Conservation (phyloP, 2,888 invertebrate genomes). For the Omphaloscelis lunosa region DNA sequence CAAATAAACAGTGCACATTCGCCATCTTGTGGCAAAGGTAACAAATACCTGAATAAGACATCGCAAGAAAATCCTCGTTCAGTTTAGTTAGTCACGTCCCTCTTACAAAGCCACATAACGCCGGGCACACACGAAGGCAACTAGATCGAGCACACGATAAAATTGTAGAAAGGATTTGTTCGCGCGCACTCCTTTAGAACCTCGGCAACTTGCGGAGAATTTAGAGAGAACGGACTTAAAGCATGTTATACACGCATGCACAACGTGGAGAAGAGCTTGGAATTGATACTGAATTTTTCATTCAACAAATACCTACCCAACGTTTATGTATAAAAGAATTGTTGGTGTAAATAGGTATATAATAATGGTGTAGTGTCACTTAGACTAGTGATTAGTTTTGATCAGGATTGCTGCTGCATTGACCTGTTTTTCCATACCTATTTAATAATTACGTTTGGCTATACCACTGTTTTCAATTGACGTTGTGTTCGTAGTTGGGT, state of each 20-base stretch:
- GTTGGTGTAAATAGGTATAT: no score
- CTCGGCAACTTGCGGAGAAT: slow-evolving; percentile 55
- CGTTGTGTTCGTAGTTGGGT: not conserved
- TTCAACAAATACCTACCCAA: not conserved
- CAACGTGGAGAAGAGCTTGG: slow-evolving; percentile 1
- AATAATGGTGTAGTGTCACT: not conserved
- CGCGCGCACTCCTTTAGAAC: slow-evolving; percentile 56
- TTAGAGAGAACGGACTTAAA: slow-evolving; percentile 52
- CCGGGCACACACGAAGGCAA: slow-evolving; percentile 43
- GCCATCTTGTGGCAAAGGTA: slow-evolving; percentile 12
- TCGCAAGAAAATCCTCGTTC: slow-evolving; percentile 42
- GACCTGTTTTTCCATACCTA: not conserved
- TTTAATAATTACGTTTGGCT: no score
- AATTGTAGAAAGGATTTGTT: slow-evolving; percentile 64
- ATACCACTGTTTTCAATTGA: not conserved
- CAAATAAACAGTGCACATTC: slow-evolving; percentile 31
- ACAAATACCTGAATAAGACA: slow-evolving; percentile 59
- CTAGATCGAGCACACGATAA: slow-evolving; percentile 61
- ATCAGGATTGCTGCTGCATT: not conserved
- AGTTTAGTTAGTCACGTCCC: slow-evolving; percentile 58
- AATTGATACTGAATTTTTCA: slow-evolving; percentile 14
- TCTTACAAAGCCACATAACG: slow-evolving; percentile 60
- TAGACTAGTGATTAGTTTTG: not conserved
- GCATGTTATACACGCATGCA: slow-evolving; percentile 50
- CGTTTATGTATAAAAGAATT: not conserved